Evolutionary conservation across 2,888 invertebrate genomes (phyloP).

Genomic region (Hyposoter dolosus): DNA sequence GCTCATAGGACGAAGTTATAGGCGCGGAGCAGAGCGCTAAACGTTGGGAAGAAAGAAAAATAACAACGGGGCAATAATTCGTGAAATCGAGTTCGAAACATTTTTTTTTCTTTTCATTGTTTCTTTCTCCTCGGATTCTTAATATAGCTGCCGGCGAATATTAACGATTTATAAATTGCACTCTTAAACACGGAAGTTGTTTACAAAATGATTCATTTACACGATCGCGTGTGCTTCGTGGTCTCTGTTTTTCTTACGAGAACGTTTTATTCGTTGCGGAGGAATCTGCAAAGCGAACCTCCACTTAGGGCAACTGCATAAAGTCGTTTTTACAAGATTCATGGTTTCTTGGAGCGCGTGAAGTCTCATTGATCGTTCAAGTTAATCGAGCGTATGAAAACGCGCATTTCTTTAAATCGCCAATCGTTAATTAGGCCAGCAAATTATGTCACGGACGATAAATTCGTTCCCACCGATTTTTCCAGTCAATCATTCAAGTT

Average conservation of each 20-base stretch:
- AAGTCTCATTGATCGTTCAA: not conserved
- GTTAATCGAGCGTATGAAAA: not conserved
- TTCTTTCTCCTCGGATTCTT: not conserved
- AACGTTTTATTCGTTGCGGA: not conserved
- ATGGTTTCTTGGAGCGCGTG: slow-evolving; percentile 3
- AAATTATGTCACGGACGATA: not conserved
- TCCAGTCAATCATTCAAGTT: not conserved
- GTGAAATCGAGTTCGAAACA: slow-evolving; percentile 26
- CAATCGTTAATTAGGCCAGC: not conserved
- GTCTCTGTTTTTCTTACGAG: not conserved
- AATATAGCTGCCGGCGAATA: not conserved
- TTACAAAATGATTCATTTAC: slow-evolving; percentile 31
- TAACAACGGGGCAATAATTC: slow-evolving; percentile 43
- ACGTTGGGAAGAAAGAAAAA: slow-evolving; percentile 6
- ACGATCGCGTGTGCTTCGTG: not conserved
- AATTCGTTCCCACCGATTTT: not conserved
- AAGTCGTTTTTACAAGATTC: slow-evolving; percentile 1
- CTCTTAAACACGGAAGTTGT: slow-evolving; percentile 24
- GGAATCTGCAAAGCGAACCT: not conserved
- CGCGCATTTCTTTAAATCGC: not conserved
- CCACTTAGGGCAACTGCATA: not conserved
- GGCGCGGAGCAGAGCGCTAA: not conserved
- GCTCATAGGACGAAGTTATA: slow-evolving; percentile 20
- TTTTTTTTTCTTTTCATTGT: not conserved
- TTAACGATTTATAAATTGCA: not conserved